Evolutionary conservation across 2,113 vertebrate species (phyloP).

Genomic region (Callorhinus ursinus): DNA sequence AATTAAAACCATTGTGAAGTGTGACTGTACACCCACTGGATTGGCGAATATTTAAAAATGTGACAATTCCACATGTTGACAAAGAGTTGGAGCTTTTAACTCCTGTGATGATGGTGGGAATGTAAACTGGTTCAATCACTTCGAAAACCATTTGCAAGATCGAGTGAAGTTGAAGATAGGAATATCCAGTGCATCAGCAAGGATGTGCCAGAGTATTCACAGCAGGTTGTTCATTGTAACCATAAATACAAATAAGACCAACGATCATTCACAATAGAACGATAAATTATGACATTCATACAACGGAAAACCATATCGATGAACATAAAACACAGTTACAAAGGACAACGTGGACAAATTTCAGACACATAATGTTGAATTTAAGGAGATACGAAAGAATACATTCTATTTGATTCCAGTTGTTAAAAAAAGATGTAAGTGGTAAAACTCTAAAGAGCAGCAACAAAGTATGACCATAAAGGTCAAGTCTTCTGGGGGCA

Average conservation of each 20-base stretch:
- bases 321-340: background rate
- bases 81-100: background rate
- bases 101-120: background rate
- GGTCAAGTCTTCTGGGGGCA: no score
- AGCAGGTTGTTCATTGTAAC: background rate
- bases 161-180: background rate
- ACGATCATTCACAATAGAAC: accelerated
- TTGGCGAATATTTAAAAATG: background rate
- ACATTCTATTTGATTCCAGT: background rate
- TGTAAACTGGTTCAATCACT: background rate
- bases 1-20: background rate
- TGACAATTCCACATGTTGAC: background rate
- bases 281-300: background rate
- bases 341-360: background rate
- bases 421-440: background rate
- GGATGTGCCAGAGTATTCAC: accelerated
- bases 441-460: background rate
- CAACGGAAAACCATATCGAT: background rate
- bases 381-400: background rate
- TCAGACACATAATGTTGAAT: background rate
- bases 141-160: background rate
- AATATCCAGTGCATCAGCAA: background rate
- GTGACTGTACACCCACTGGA: background rate
- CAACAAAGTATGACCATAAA: background rate
- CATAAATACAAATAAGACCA: background rate